Evolutionary conservation across 2,888 invertebrate species (phyloP), one percentile per base, ranked within the genome.

Genomic region (Nysson spinosus): DNA sequence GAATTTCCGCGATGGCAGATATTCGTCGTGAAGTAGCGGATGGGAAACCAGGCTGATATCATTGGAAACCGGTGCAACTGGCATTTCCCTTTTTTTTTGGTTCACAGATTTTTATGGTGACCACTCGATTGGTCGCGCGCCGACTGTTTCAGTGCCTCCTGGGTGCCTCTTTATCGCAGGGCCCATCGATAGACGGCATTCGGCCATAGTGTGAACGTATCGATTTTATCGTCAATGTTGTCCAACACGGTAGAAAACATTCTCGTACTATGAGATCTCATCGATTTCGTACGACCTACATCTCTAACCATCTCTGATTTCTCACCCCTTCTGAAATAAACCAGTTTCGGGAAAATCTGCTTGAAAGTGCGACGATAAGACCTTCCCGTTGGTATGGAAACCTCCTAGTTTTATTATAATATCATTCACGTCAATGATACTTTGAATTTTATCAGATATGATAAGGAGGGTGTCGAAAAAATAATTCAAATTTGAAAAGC

Each of bases 51-150:
- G 17, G 20, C 7, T 11, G 44, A 20, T 52, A 16, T 37, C 50
- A 26, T 19, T 57, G 20, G 26, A 50, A 52, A 44, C 20, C 55
- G 34, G 22, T 9, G 44, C 35, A 37, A 9, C 42, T 24, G 16
- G 43, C 54, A 51, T 44, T 30, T 57, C 14, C 32, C 24, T 9
- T 43, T 32, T 43, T 49, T 51, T 62, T 49, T 50, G 24, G 40
- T 55, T 37, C 43, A 34, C 37, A 20, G 47, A 49, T 69, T 75
- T 75, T 72, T 72, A 63, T 74, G 40, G 72, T 46, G 46, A 55
- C 35, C 71, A 51, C 42, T 66, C 61, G 63, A 75, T 75, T 75
- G 58, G 63, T 66, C 66, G 47, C 50, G 35, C 46, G 39, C 39
- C 37, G 46, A 51, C 58, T 51, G 39, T 75, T 69, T 65, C 65